Evolutionary conservation across 30 jellyfish, hydroid and myxozoan genomes (phyloP).

Genomic region (Pseudorhiza aurosa): DNA sequence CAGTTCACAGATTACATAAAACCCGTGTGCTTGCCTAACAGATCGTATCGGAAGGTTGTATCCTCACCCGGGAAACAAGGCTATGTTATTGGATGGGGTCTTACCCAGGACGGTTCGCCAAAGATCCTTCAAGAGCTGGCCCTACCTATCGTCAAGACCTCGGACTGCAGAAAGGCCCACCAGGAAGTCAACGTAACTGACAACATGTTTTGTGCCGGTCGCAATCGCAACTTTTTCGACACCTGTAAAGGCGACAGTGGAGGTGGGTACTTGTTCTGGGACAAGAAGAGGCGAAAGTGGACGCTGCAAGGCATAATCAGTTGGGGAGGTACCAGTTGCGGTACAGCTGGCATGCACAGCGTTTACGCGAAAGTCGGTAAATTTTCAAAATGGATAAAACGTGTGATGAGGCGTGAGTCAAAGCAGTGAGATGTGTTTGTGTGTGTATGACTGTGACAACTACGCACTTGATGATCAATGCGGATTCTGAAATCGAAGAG

Average conservation of each 20-base stretch:
- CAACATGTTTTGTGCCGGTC: conserved; percentile 99
- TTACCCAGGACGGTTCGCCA: conserved; percentile 57
- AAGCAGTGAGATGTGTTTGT: no score
- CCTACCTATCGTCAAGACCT: conserved; percentile 80
- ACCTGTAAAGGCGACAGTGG: conserved; percentile 99
- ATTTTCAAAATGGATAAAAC: conserved; percentile 86
- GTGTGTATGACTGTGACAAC: no score
- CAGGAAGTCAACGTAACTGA: conserved; percentile 69
- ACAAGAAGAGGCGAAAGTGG: conserved; percentile 78
- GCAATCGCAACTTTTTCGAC: conserved; percentile 58
- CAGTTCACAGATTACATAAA: conserved; percentile 60
- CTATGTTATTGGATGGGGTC: conserved; percentile 96
- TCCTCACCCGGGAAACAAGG: conserved; percentile 74
- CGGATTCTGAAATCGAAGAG: no score
- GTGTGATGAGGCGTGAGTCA: conserved; percentile 49
- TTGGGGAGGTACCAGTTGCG: conserved; percentile 97
- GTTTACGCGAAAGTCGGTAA: conserved; percentile 87
- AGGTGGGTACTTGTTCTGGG: conserved; percentile 91
- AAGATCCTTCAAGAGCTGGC: conserved; percentile 53
- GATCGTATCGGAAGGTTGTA: conserved; percentile 34
- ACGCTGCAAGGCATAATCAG: conserved; percentile 94
- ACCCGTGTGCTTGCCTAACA: conserved; percentile 94
- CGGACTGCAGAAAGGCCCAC: conserved; percentile 79
- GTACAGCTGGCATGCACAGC: conserved; percentile 89
- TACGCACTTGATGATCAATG: no score